Evolutionary conservation across 2,888 invertebrate genomes (phyloP).

Genomic region (Andrena flavipes): DNA sequence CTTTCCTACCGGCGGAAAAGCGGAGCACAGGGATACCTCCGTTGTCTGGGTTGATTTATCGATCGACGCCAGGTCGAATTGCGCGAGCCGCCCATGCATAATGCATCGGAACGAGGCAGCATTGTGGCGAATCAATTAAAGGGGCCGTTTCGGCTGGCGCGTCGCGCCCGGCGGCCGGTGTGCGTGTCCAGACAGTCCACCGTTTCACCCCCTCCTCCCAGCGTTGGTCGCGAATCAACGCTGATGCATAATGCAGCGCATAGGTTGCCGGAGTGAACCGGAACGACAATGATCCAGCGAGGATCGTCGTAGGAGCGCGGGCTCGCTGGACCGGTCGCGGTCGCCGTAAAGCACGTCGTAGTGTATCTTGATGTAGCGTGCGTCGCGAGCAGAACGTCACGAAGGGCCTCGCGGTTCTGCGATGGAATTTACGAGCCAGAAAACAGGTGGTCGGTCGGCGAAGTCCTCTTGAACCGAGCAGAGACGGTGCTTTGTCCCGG

Average conservation of each 20-base stretch:
- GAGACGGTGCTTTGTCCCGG: background rate
- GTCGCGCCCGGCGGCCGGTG: background rate
- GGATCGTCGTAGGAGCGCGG: slow-evolving; percentile 11
- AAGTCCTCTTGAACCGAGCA: background rate
- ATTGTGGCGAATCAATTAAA: slow-evolving; percentile 48
- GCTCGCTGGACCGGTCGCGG: slow-evolving; percentile 1
- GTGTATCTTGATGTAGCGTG: slow-evolving; percentile 26
- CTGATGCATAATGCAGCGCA: slow-evolving; percentile 54
- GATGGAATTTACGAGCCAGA: slow-evolving; percentile 36
- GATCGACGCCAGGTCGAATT: slow-evolving; percentile 24
- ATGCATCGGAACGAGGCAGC: slow-evolving; percentile 26
- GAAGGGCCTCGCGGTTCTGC: slow-evolving; percentile 26
- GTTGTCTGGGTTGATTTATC: slow-evolving; percentile 53
- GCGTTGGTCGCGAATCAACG: slow-evolving; percentile 18
- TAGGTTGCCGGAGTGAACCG: slow-evolving; percentile 14
- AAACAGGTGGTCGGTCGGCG: slow-evolving; percentile 37
- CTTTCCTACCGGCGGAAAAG: slow-evolving; percentile 29
- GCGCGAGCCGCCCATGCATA: slow-evolving; percentile 31
- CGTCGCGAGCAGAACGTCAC: slow-evolving; percentile 27
- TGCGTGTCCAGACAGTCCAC: slow-evolving; percentile 3
- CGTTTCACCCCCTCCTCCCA: background rate
- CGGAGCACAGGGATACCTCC: slow-evolving; percentile 21
- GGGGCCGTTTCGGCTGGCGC: slow-evolving; percentile 19
- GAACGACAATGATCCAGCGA: slow-evolving; percentile 25
- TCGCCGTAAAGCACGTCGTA: slow-evolving; percentile 27